phyloP scores from a whole-genome alignment of 2,797 vertebrate genomes.

The Syngnathus acus region DNA sequence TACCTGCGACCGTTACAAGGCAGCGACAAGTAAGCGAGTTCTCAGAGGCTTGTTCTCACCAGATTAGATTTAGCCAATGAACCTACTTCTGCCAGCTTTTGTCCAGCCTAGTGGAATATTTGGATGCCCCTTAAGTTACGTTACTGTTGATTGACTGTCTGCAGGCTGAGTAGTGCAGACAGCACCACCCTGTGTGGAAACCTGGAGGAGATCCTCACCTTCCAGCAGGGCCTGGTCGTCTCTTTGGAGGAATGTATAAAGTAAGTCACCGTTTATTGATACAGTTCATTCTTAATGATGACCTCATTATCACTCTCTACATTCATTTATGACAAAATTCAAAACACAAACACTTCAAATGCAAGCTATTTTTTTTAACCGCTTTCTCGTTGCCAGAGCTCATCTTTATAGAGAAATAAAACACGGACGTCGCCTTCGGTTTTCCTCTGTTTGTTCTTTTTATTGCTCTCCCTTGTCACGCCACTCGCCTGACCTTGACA shows the following conservation, averaged over 20 bases:
- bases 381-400: not conserved
- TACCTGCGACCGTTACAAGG: slow-evolving; percentile 89
- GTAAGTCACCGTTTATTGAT: slow-evolving; percentile 64
- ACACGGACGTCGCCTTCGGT: not conserved
- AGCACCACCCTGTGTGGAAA: slow-evolving; percentile 82
- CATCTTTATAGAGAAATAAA: not conserved
- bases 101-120: no score
- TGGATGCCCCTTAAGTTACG: not conserved
- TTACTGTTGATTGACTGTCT: not conserved
- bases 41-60: not conserved
- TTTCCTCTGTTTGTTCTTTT: not conserved
- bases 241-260: slow-evolving; percentile 90
- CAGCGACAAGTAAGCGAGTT: slow-evolving; percentile 85
- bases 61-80: no score
- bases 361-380: not conserved
- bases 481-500: slow-evolving; percentile 2
- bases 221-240: slow-evolving; percentile 87
- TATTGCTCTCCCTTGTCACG: not conserved
- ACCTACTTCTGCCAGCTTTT: no score
- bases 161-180: slow-evolving; percentile 79
- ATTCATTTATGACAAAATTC: not conserved
- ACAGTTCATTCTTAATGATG: not conserved
- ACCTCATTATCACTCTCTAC: not conserved
- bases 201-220: slow-evolving; percentile 87
- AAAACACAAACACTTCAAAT: not conserved